Base-by-base conservation (phyloP, 2,797 vertebrate genomes). In the Columba guinea region DNA sequence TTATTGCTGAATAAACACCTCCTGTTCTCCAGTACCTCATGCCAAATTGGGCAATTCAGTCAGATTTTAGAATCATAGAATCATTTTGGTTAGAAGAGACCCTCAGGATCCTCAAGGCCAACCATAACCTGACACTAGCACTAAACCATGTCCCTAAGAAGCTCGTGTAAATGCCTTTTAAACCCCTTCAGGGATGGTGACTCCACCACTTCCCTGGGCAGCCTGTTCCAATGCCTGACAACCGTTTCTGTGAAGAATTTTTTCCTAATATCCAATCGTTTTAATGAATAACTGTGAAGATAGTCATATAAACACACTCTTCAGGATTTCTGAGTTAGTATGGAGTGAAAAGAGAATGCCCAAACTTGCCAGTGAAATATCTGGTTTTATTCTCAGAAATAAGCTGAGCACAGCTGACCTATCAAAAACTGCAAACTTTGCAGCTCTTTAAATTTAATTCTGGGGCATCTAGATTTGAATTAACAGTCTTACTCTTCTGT, bases 361-460 rank as follows among this genome's bases (percentile, higher is more conserved):
- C 64, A 88, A 91, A 91, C 37, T 79, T 91, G 48, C 59, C 75
- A 79, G 90, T 49, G 92, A 89, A 96, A 74, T 80, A 81, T 27
- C 83, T 76, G n/a, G 37, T 63, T 95, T 96, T 92, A 64, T 90
- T 90, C 83, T 83, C 94, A 90, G 46, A 91, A 96, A 92, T 69
- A 93, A 84, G 71, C 48, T 74, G 60, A 95, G 27, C 67, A 82
- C 76, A 79, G 93, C 35, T 89, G 89, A 88, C 75, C 5, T 94
- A 97, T 83, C 95, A 93, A 97, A 97, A 97, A 73, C 78, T 97
- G 95, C 91, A 93, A 82, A n/a, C 77, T 93, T 97, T 96, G 95
- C 89, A 96, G 91, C 89, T 96, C 94, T 93, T 97, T 96, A 96
- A 97, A 96, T 97, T 95, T 95, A 97, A 97, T 96, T 97, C 79